Evolutionary conservation across 2,113 vertebrate species (phyloP).

Genomic region (Epinephelus moara): DNA sequence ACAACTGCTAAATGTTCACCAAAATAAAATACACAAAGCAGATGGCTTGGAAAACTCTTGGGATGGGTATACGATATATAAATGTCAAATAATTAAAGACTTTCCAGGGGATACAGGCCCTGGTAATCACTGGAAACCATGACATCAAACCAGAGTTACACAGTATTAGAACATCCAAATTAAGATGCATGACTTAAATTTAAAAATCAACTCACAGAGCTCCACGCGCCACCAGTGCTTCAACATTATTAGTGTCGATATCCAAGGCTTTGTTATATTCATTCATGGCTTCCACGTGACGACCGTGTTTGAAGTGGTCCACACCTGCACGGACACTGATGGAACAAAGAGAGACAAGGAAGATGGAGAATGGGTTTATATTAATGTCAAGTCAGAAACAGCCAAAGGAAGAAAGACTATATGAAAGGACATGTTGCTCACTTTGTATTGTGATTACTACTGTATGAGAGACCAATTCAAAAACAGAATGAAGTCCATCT

Average conservation of each 20-base stretch:
- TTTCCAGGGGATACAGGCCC: too few relatives aligned
- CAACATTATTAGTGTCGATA: slow-evolving; percentile 94
- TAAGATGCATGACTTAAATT: neutral
- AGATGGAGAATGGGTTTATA: neutral
- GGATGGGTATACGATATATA: too few relatives aligned
- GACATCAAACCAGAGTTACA: neutral
- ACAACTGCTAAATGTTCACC: neutral
- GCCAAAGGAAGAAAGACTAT: neutral
- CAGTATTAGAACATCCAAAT: neutral
- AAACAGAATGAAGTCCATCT: neutral
- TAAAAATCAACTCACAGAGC: slow-evolving; percentile 87
- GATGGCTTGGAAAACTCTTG: neutral
- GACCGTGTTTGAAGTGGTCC: slow-evolving; percentile 94
- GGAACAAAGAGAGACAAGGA: neutral
- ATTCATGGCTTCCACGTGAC: slow-evolving; percentile 97
- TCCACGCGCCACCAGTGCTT: slow-evolving; percentile 97
- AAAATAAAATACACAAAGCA: neutral
- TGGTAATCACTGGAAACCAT: neutral
- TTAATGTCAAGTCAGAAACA: neutral
- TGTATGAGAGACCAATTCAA: neutral
- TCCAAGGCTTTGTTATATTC: slow-evolving; percentile 98
- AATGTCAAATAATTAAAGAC: neutral
- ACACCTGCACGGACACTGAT: slow-evolving; percentile 94
- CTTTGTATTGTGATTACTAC: neutral
- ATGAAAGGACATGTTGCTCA: neutral